Conservation (phyloP, 2,113 vertebrate genomes). For the Origma solitaria region DNA sequence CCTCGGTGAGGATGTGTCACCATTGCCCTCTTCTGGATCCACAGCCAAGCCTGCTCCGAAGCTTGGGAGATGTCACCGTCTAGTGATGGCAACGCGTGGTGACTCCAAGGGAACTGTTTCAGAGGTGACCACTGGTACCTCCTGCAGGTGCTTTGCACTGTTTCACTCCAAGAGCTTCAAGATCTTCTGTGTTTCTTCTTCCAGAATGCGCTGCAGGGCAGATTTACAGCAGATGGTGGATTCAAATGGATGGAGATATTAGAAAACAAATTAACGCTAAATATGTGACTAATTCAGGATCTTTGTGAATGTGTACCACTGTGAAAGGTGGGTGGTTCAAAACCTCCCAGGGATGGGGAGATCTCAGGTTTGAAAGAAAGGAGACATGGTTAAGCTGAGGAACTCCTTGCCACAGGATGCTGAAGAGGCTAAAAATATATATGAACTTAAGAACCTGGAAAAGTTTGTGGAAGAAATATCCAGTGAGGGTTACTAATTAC, state of each 20-base stretch:
- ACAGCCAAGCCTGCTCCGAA: slow-evolving; percentile 20
- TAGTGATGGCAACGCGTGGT: not conserved
- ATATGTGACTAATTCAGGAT: not conserved
- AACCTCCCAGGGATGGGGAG: not conserved
- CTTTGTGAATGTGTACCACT: not conserved
- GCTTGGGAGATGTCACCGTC: not conserved
- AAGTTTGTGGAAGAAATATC: slow-evolving; percentile 15
- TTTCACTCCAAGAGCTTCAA: not conserved
- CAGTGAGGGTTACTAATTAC: not conserved
- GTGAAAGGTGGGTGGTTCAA: not conserved
- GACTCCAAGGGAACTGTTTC: not conserved
- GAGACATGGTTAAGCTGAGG: not conserved
- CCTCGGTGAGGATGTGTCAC: slow-evolving; percentile 23
- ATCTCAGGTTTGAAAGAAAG: not conserved
- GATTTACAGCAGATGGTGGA: not conserved
- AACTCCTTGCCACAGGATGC: not conserved
- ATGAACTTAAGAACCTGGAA: not conserved
- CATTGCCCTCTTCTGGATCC: slow-evolving; percentile 62
- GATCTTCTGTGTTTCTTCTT: not conserved
- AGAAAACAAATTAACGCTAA: not conserved
- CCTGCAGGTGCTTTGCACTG: not conserved
- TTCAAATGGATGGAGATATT: not conserved
- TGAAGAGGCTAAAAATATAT: not conserved
- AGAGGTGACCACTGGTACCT: not conserved
- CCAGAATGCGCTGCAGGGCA: not conserved